A percentile compares a stretch with the other conserved stretches of the same genome.
phyloP scores from a whole-genome alignment of 2,113 vertebrate species.

The Nannobrachium achirus region DNA sequence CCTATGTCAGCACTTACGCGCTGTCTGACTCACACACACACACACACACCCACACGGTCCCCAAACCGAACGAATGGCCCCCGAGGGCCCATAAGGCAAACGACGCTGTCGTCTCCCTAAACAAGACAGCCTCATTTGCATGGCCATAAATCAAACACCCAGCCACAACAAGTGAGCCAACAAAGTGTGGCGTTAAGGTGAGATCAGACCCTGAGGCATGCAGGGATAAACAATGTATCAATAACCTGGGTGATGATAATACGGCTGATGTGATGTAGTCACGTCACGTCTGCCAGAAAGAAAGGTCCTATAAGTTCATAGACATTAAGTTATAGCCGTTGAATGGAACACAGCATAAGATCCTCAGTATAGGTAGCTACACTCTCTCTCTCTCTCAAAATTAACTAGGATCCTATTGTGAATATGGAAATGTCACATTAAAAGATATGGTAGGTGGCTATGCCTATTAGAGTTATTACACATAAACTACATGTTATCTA shows the following conservation, averaged over 20 bases:
- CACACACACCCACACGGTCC: conserved; percentile 56
- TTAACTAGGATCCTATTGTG: too few species aligned
- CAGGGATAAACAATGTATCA: conserved; percentile 32
- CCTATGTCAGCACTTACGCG: conserved; percentile 74
- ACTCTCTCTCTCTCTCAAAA: too few species aligned
- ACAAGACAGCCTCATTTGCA: conserved; percentile 76
- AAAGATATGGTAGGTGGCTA: background rate
- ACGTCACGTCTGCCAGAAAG: too few species aligned
- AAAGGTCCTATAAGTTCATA: conserved; percentile 41
- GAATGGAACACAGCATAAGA: background rate
- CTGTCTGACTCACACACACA: conserved; percentile 60
- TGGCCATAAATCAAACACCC: conserved; percentile 76
- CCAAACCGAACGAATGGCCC: conserved; percentile 24
- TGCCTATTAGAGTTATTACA: too few species aligned
- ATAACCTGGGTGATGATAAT: conserved; percentile 25
- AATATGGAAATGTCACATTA: conserved; percentile 13
- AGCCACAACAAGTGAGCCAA: conserved; percentile 47
- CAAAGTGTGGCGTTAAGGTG: conserved; percentile 44
- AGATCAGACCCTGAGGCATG: conserved; percentile 39
- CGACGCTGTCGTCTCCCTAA: conserved; percentile 59
- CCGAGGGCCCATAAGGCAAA: conserved; percentile 58
- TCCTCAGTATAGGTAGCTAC: too few species aligned
- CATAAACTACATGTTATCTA: too few species aligned
- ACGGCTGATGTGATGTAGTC: conserved; percentile 20
- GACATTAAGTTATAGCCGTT: conserved; percentile 1